phyloP scores from a whole-genome alignment of 1,140 invertebrate genomes.

The Trachymyrmex cornetzi region DNA sequence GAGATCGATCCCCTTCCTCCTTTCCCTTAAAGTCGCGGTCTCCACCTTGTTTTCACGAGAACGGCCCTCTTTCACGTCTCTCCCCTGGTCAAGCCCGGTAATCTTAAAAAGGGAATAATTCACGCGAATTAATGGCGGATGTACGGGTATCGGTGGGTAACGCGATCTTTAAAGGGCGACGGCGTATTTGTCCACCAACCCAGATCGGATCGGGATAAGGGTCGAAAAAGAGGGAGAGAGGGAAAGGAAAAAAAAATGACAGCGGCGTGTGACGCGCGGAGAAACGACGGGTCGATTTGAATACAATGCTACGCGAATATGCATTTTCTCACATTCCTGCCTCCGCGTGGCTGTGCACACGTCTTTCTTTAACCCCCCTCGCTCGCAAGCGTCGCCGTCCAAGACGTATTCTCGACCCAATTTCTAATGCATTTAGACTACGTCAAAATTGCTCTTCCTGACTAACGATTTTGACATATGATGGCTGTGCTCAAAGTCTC shows the following conservation, averaged over 20 bases:
- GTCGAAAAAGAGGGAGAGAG: neutral
- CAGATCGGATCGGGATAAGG: constrained; percentile 62
- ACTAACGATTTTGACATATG: neutral
- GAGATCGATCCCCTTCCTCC: neutral
- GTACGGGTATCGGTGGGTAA: constrained; percentile 25
- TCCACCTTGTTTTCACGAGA: constrained; percentile 9
- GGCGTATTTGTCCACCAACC: constrained; percentile 36
- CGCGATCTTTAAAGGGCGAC: constrained; percentile 37
- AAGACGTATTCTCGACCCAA: neutral
- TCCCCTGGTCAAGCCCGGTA: neutral
- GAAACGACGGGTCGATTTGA: constrained; percentile 67
- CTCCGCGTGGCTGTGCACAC: constrained; percentile 53
- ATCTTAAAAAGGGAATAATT: constrained; percentile 40
- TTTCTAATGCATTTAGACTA: neutral
- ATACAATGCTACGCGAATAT: constrained; percentile 73
- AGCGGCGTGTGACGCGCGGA: constrained; percentile 35
- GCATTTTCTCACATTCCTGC: constrained; percentile 70
- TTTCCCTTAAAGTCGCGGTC: neutral
- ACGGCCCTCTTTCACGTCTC: neutral
- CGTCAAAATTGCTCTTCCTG: neutral
- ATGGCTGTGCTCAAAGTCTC: too few species aligned
- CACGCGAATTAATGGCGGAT: constrained; percentile 23
- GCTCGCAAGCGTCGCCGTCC: constrained; percentile 23
- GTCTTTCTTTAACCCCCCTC: constrained; percentile 28
- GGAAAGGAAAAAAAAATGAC: constrained; percentile 23